phyloP scores from a whole-genome alignment of 2,797 vertebrate genomes.

The Bradypodion ventrale region DNA sequence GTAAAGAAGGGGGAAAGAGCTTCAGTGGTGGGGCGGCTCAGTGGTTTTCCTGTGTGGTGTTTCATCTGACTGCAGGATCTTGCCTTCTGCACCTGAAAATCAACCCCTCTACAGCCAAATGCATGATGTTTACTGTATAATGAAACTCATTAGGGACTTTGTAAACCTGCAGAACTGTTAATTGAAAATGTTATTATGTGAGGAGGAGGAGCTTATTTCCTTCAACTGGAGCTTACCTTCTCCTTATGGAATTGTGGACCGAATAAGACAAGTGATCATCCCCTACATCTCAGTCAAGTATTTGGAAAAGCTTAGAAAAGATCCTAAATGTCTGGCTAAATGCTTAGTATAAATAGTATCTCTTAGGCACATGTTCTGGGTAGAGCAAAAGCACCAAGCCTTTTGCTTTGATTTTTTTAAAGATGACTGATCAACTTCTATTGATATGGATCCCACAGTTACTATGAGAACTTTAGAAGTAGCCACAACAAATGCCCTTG shows the following conservation, averaged over 20 bases:
- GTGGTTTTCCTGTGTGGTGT: neutral
- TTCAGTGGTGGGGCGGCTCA: neutral
- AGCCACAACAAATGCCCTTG: neutral
- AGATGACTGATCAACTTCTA: neutral
- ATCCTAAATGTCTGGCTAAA: neutral
- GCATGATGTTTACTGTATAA: neutral
- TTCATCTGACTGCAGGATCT: conserved; percentile 35
- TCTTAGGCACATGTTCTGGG: neutral
- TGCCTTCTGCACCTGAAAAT: conserved; percentile 17
- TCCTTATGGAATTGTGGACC: neutral
- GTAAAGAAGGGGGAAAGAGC: neutral
- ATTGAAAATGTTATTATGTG: neutral
- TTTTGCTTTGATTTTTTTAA: neutral
- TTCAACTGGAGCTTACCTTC: neutral
- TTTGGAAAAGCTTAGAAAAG: neutral
- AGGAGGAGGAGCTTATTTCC: neutral
- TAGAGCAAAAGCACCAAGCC: neutral
- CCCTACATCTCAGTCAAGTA: neutral
- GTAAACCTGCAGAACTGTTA: neutral
- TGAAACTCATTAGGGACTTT: neutral
- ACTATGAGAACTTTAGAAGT: neutral
- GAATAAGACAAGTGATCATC: no score
- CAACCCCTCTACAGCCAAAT: neutral
- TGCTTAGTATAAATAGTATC: neutral
- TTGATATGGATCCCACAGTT: neutral